Conservation (phyloP, 2,113 vertebrate species). For the Pleuronectes platessa region DNA sequence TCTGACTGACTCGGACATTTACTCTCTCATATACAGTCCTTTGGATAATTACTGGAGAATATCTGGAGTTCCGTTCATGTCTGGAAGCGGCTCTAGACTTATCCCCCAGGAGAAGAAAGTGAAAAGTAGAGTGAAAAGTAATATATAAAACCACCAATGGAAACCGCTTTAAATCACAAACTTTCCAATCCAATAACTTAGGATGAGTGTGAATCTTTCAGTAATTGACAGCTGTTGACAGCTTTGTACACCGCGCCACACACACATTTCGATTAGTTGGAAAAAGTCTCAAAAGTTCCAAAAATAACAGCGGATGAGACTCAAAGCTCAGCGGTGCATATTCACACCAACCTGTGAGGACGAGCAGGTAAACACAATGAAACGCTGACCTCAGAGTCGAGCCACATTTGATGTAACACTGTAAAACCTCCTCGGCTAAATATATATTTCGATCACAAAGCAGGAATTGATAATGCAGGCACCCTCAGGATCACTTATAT, state of each 20-base stretch:
- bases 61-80: not conserved
- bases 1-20: too few relatives aligned
- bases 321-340: not conserved
- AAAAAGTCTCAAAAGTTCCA: not conserved
- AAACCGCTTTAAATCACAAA: not conserved
- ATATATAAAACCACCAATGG: not conserved
- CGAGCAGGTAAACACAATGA: slow-evolving; percentile 10
- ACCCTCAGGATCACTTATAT: slow-evolving; percentile 22
- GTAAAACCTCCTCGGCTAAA: slow-evolving; percentile 3
- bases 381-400: not conserved
- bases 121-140: too few relatives aligned
- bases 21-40: too few relatives aligned
- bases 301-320: not conserved
- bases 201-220: not conserved
- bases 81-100: not conserved
- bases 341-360: not conserved
- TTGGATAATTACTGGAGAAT: not conserved
- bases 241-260: not conserved
- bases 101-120: not conserved
- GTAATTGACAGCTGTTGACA: not conserved
- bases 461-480: slow-evolving; percentile 1
- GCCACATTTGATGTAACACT: not conserved
- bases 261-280: not conserved
- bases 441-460: not conserved
- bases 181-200: not conserved